Percentiles rank a stretch among this genome's conserved stretches.
Evolutionary conservation across 2,888 invertebrate genomes (phyloP).

Genomic region (Drosophila meridionalis): DNA sequence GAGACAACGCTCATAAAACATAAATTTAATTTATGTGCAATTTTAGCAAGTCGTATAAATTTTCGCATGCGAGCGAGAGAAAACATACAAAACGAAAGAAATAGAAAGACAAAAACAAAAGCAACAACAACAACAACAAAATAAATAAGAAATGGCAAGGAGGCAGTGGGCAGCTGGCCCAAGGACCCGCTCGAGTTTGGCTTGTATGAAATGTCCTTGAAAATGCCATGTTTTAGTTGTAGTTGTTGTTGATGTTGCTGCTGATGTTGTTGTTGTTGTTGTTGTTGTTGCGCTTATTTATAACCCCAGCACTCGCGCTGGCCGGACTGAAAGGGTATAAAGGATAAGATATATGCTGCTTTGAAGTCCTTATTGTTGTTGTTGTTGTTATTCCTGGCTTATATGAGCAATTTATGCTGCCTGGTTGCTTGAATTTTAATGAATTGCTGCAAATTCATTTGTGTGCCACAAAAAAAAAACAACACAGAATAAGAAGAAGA

Average conservation of each 20-base stretch:
- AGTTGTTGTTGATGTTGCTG: constrained; percentile 16
- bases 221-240: constrained; percentile 57
- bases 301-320: constrained; percentile 47
- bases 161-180: constrained; percentile 64
- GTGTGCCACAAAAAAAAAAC: constrained; percentile 35
- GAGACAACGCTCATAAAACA: constrained; percentile 80
- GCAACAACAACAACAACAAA: constrained; percentile 18
- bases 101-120: constrained; percentile 19
- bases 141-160: constrained; percentile 58
- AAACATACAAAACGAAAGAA: constrained; percentile 26
- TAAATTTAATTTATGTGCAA: constrained; percentile 81
- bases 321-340: constrained; percentile 66
- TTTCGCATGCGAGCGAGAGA: constrained; percentile 60
- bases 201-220: constrained; percentile 71
- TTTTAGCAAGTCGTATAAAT: constrained; percentile 81
- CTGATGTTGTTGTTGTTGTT: constrained; percentile 12
- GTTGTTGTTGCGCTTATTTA: constrained; percentile 60
- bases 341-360: constrained; percentile 54
- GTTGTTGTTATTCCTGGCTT: constrained; percentile 36
- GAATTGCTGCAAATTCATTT: constrained; percentile 75
- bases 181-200: constrained; percentile 38
- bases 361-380: constrained; percentile 40
- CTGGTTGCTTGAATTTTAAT: constrained; percentile 69
- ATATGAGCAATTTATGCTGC: constrained; percentile 62
- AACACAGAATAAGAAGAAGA: not conserved